These are phyloP conservation scores for Varecia variegata DNA, from an alignment of 2,797 vertebrate species.

Conservation along the genomic window DNA sequence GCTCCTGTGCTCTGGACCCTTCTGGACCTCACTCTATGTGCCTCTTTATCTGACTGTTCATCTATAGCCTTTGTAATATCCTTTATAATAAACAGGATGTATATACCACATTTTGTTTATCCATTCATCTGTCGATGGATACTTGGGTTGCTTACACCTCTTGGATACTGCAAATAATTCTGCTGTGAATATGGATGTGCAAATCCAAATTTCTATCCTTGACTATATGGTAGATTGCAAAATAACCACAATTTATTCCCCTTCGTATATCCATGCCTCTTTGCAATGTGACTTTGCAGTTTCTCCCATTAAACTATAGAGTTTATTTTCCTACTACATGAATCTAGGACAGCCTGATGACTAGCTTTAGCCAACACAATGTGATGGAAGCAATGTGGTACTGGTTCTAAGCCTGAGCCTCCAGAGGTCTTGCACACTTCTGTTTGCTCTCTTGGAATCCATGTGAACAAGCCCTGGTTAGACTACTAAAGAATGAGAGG, in stretches of 20 bases:
- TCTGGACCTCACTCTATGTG: background rate
- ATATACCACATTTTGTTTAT: background rate
- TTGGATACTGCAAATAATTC: constrained; percentile 28
- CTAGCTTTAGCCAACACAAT: constrained; percentile 4
- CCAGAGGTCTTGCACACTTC: background rate
- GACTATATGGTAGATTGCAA: constrained; percentile 6
- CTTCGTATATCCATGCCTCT: background rate
- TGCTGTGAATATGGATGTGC: background rate
- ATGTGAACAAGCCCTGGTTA: background rate
- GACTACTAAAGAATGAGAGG: constrained; percentile 10
- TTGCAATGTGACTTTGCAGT: constrained; percentile 25
- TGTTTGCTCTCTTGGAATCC: constrained; percentile 21
- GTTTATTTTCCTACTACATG: background rate
- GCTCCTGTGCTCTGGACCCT: background rate
- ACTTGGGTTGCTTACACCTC: background rate
- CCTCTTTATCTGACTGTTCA: background rate
- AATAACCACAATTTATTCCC: background rate
- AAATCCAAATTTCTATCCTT: constrained; percentile 28
- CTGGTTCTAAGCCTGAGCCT: constrained; percentile 5
- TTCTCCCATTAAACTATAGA: background rate
- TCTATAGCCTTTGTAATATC: background rate
- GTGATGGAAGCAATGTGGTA: constrained; percentile 1
- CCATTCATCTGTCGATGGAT: background rate
- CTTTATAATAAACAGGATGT: background rate
- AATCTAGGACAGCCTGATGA: background rate